phyloP scores from a whole-genome alignment of 30 jellyfish, hydroid and myxozoan genomes.

The Rhopilema esculentum region DNA sequence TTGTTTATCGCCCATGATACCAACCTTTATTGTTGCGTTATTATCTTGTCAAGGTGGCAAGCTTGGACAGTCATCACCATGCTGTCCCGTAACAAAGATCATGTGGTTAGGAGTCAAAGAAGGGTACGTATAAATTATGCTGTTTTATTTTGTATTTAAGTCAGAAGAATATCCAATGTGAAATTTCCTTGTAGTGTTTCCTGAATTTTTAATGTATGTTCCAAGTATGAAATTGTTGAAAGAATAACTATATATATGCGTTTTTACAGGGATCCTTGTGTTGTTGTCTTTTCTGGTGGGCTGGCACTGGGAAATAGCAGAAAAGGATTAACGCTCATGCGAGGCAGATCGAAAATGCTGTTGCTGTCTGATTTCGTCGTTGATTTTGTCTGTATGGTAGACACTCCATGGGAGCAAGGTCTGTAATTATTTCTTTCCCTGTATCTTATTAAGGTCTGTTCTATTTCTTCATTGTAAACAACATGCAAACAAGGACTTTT shows the following conservation, averaged over 20 bases:
- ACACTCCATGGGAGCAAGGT: slow-evolving; percentile 89
- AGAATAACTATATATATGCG: not conserved
- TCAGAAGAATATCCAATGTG: not conserved
- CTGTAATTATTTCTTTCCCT: no score
- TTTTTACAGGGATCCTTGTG: slow-evolving; percentile 75
- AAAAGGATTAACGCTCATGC: slow-evolving; percentile 88
- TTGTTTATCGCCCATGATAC: not conserved
- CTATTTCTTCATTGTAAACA: no score
- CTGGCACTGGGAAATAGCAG: slow-evolving; percentile 86
- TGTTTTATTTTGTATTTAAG: not conserved
- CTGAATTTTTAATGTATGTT: no score
- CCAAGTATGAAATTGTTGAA: not conserved
- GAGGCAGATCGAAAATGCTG: slow-evolving; percentile 90
- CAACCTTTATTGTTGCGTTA: not conserved
- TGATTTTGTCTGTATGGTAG: slow-evolving; percentile 76
- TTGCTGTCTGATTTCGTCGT: slow-evolving; percentile 84
- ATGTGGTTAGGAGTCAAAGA: slow-evolving; percentile 82
- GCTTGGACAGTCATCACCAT: slow-evolving; percentile 21
- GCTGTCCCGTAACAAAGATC: slow-evolving; percentile 77
- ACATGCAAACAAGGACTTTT: not conserved
- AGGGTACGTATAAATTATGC: slow-evolving; percentile 48
- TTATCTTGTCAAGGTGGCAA: not conserved
- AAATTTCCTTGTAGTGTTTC: no score
- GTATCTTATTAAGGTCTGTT: not conserved
- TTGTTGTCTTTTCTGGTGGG: slow-evolving; percentile 90